These are phyloP conservation scores for Corella eumyota DNA, from an alignment of 23 tunicate genomes.

Conservation along the genomic window DNA sequence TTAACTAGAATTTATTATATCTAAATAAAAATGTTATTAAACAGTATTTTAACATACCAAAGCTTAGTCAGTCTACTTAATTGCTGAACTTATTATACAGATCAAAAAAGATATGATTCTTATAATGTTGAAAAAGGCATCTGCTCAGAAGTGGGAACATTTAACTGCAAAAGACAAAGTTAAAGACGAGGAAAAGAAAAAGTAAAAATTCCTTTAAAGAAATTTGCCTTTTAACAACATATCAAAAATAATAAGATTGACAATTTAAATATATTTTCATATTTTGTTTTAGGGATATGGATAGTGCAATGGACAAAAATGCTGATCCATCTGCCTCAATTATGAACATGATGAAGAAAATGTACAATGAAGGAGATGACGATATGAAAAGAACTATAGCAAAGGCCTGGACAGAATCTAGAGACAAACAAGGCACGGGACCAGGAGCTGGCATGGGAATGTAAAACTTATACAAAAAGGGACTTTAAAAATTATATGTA, in stretches of 20 bases:
- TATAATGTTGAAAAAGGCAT: slow-evolving; percentile 54
- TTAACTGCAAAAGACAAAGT: slow-evolving; percentile 70
- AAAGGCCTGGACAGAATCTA: slow-evolving; percentile 95
- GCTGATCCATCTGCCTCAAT: slow-evolving; percentile 78
- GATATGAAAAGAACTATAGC: slow-evolving; percentile 90
- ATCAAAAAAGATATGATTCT: slow-evolving; percentile 55
- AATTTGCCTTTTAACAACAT: too few species aligned
- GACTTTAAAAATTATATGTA: too few species aligned
- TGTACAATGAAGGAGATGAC: slow-evolving; percentile 95
- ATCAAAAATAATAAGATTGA: too few species aligned
- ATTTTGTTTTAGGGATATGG: too few species aligned
- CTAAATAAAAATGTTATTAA: too few species aligned
- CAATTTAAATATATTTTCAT: too few species aligned
- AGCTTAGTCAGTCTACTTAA: too few species aligned
- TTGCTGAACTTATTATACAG: too few species aligned
- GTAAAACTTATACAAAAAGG: too few species aligned
- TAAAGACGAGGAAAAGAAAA: slow-evolving; percentile 36
- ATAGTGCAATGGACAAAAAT: slow-evolving; percentile 38
- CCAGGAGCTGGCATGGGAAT: too few species aligned
- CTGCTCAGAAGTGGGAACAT: slow-evolving; percentile 30
- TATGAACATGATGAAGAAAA: slow-evolving; percentile 94
- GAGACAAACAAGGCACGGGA: slow-evolving; percentile 27
- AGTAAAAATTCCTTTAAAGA: slow-evolving; percentile 22
- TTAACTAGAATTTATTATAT: too few species aligned
- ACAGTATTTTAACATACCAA: too few species aligned